Conservation (phyloP, 2,113 vertebrate genomes). For the Microtus pennsylvanicus region DNA sequence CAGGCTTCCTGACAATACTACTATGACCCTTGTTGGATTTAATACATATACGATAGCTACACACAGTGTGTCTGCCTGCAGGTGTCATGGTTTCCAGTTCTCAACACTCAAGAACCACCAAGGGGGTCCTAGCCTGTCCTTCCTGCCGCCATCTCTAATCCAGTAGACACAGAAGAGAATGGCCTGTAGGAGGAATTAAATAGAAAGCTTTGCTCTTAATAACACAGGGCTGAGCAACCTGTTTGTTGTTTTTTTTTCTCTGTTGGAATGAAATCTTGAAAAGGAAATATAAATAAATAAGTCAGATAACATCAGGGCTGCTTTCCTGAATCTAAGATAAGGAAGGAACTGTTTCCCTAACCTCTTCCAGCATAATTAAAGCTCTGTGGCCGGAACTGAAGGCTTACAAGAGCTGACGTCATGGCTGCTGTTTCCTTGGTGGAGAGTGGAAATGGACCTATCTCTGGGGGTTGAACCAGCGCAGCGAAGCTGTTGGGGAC, state of each 20-base stretch:
- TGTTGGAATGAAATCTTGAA: constrained; percentile 43
- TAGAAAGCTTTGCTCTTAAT: neutral
- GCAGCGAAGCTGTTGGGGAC: neutral
- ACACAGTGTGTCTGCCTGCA: neutral
- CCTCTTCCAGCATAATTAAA: constrained; percentile 37
- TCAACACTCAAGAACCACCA: neutral
- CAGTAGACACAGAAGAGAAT: neutral
- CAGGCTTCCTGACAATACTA: neutral
- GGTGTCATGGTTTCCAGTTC: neutral
- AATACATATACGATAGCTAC: neutral
- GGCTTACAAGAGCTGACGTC: neutral
- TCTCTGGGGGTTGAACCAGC: neutral
- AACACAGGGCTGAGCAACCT: neutral
- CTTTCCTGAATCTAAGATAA: constrained; percentile 24
- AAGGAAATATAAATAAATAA: constrained; percentile 13
- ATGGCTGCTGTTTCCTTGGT: neutral
- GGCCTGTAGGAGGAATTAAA: neutral
- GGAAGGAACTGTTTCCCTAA: neutral
- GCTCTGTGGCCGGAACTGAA: neutral
- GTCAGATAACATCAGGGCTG: neutral
- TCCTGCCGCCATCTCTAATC: neutral
- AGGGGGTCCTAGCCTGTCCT: neutral
- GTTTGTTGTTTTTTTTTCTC: neutral
- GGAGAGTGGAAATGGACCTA: neutral
- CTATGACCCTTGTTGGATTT: neutral